These are phyloP conservation scores for Platyrinchus mystaceus DNA, from an alignment of 2,797 vertebrate genomes.

Conservation along the genomic window DNA sequence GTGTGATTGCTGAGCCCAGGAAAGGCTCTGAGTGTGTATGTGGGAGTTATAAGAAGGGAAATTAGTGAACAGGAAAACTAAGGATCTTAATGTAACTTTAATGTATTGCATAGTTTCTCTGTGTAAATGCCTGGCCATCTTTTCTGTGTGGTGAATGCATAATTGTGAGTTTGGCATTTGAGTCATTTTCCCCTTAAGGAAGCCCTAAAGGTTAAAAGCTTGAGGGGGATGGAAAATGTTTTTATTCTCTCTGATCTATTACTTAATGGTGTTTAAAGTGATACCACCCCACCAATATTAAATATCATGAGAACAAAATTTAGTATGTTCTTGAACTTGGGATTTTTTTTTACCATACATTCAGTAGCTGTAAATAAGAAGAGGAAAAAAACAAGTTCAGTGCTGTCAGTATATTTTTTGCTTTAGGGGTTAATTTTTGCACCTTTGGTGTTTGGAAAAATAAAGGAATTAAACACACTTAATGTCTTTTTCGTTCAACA, in stretches of 20 bases:
- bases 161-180: constrained; percentile 61
- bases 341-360: not conserved
- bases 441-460: not conserved
- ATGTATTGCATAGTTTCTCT: constrained; percentile 47
- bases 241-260: constrained; percentile 49
- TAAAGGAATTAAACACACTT: not conserved
- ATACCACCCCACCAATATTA: not conserved
- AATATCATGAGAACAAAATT: not conserved
- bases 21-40: not conserved
- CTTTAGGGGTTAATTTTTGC: not conserved
- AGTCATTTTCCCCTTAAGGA: constrained; percentile 55
- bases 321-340: not conserved
- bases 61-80: constrained; percentile 25
- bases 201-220: constrained; percentile 54
- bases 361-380: not conserved
- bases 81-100: constrained; percentile 66
- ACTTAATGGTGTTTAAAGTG: constrained; percentile 17
- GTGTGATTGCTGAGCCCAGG: not conserved
- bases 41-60: constrained; percentile 8
- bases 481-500: not conserved
- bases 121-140: constrained; percentile 23
- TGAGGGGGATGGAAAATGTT: constrained; percentile 37
- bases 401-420: not conserved
- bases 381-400: not conserved
- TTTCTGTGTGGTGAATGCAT: not conserved